Percentiles rank a stretch among this genome's conserved stretches.
Evolutionary conservation across 2,797 vertebrate genomes (phyloP).

Genomic region (Adrianichthys oophorus): DNA sequence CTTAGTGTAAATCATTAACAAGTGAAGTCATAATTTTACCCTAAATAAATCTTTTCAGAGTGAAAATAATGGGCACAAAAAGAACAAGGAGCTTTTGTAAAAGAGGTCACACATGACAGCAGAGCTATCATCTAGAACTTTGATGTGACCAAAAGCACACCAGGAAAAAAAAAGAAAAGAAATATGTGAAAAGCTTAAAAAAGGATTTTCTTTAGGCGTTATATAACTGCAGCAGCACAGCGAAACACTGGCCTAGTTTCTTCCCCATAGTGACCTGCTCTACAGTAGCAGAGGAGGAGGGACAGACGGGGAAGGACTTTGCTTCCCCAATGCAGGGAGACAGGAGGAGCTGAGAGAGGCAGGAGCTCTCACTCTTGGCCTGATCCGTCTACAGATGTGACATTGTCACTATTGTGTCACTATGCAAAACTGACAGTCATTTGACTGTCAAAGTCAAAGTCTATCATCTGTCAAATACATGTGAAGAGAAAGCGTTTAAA

Average conservation of each 20-base stretch:
- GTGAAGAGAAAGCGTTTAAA: too few relatives aligned
- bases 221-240: constrained; percentile 71
- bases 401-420: too few relatives aligned
- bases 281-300: constrained; percentile 47
- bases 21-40: not conserved
- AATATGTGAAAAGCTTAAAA: constrained; percentile 16
- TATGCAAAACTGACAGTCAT: too few relatives aligned
- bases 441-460: too few relatives aligned
- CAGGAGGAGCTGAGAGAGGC: constrained; percentile 26
- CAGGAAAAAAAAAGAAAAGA: not conserved
- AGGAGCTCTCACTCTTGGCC: constrained; percentile 52
- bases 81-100: constrained; percentile 47
- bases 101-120: not conserved
- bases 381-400: not conserved
- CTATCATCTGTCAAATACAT: too few relatives aligned
- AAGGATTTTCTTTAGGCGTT: constrained; percentile 58
- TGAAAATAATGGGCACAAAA: constrained; percentile 12
- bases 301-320: constrained; percentile 20
- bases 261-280: constrained; percentile 72
- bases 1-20: not conserved
- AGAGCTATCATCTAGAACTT: not conserved
- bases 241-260: constrained; percentile 77
- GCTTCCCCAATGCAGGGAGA: constrained; percentile 50
- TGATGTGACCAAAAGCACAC: not conserved
- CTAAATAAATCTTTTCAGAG: constrained; percentile 4